These are phyloP conservation scores for Agrypnia vestita DNA, from an alignment of 1,140 invertebrate species.

Conservation along the genomic window DNA sequence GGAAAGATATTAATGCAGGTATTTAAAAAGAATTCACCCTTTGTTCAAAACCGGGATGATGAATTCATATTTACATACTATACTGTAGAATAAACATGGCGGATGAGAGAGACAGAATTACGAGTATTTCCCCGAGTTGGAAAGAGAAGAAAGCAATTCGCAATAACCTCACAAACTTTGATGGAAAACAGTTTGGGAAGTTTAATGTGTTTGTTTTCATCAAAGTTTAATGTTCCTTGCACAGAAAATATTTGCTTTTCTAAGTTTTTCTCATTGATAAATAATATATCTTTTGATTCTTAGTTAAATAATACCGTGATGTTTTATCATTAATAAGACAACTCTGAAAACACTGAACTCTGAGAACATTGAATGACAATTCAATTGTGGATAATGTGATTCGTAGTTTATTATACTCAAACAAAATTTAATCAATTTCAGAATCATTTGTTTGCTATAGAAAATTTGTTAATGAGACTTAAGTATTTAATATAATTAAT, in stretches of 20 bases:
- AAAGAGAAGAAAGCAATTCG: constrained; percentile 42
- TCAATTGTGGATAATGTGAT: too few relatives aligned
- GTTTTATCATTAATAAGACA: too few relatives aligned
- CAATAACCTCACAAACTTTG: constrained; percentile 57
- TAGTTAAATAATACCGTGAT: not conserved
- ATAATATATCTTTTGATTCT: constrained; percentile 9
- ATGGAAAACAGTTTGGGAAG: constrained; percentile 59
- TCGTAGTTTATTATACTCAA: too few relatives aligned
- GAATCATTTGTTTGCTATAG: too few relatives aligned
- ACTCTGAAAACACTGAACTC: too few relatives aligned
- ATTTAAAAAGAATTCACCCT: too few relatives aligned
- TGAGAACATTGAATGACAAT: too few relatives aligned
- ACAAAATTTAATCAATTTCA: too few relatives aligned
- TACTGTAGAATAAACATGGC: constrained; percentile 25
- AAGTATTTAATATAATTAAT: too few relatives aligned
- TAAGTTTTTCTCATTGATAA: constrained; percentile 1
- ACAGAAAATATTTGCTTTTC: constrained; percentile 2
- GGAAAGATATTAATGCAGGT: too few relatives aligned
- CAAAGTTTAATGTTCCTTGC: constrained; percentile 58
- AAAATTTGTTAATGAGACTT: too few relatives aligned
- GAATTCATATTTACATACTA: constrained; percentile 13
- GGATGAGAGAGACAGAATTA: constrained; percentile 16
- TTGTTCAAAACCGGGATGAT: not conserved
- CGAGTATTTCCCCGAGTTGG: not conserved
- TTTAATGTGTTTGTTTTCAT: constrained; percentile 61